Evolutionary conservation across 2,888 invertebrate species (phyloP), one percentile per base, ranked within the genome.

Genomic region (Tholera decimalis): DNA sequence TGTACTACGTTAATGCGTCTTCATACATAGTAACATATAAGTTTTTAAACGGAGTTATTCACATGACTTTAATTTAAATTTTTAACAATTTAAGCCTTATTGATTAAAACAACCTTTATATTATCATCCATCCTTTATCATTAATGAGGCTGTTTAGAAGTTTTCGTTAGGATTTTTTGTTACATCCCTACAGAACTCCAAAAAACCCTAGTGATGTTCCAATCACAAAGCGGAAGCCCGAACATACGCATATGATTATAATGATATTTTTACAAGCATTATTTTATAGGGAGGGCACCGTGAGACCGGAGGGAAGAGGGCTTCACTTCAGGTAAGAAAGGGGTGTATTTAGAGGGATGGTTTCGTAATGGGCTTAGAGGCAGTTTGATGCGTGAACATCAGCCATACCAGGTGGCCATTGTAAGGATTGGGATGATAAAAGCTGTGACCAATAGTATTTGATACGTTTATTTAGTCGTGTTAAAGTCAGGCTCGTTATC

Each of bases 251-350:
- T 92, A 90, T 92, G 91, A 93, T 93, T 92, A 92, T 92, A 93
- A 93, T 93, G 89, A 92, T 94, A 90, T 93, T 93, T 93, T 94
- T 88, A 92, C 90, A 90, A 92, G 91, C 89, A 89, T 91, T 91
- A 90, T 90, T 90, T 83, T 84, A 88, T 86, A 49, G 87, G 83
- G 88, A 88, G 93, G 92, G 92, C 80, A 81, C 85, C 92, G 93
- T 93, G 93, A 91, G 92, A 92, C 84, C 79, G 78, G 83, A 87
- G 88, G 87, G 84, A 66, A 70, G 83, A 82, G 80, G 60, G 74
- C 51, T 56, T 28, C 39, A 39, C 67, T 59, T 84, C 91, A 92
- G 92, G 93, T 91, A 89, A 49, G 61, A 78, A 43, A 84, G 83
- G 87, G 85, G 81, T 80, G 84, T 37, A 24, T 59, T 50, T 33